phyloP scores from a whole-genome alignment of 2,797 vertebrate genomes.

The Pantherophis vulpinus region DNA sequence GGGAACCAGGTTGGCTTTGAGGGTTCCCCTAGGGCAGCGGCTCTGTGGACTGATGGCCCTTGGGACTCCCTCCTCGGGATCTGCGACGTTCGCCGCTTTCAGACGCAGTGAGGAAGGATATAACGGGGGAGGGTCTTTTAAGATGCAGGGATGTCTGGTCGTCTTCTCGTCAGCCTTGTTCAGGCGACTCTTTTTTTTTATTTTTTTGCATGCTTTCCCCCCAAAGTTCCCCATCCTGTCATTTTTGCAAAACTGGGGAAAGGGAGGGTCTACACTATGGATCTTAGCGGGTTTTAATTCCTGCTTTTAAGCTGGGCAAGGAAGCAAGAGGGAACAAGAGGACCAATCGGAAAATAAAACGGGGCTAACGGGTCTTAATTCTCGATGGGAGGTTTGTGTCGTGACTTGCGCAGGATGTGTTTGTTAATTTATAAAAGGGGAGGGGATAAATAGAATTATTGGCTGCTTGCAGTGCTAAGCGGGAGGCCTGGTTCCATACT shows the following conservation, averaged over 20 bases:
- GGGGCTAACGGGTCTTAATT: not conserved
- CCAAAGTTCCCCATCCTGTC: not conserved
- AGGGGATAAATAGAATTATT: not conserved
- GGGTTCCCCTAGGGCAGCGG: not conserved
- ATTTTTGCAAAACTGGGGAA: not conserved
- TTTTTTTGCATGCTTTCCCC: not conserved
- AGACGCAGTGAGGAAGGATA: not conserved
- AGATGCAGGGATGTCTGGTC: not conserved
- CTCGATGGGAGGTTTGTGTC: not conserved
- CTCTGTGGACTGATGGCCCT: not conserved
- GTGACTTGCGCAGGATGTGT: not conserved
- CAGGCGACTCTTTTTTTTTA: not conserved
- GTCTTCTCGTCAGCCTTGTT: not conserved
- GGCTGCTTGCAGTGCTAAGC: not conserved
- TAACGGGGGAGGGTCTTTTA: not conserved
- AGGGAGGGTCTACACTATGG: fast-evolving
- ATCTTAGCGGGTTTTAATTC: not conserved
- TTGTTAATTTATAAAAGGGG: not conserved
- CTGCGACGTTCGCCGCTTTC: not conserved
- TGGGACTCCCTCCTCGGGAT: no score
- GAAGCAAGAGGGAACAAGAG: not conserved
- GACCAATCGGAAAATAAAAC: not conserved
- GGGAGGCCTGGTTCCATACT: not conserved
- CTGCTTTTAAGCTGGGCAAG: not conserved
- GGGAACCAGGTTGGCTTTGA: not conserved